Conservation (phyloP, 1,140 invertebrate genomes). For the Scaptomyza montana region DNA sequence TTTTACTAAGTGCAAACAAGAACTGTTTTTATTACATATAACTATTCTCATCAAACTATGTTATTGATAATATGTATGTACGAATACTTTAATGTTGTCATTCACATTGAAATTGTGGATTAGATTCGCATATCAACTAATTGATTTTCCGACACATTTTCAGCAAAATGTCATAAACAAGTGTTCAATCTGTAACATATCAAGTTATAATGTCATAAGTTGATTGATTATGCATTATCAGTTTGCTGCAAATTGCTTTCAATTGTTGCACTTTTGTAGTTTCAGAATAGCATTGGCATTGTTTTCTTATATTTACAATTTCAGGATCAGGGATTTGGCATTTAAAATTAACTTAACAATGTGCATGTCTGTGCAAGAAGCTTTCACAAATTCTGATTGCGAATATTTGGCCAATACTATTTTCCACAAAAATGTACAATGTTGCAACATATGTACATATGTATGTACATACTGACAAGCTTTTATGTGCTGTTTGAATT, state of each 20-base stretch:
- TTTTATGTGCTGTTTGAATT: neutral
- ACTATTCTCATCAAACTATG: too few species aligned
- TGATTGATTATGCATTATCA: constrained; percentile 28
- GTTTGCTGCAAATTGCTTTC: constrained; percentile 8
- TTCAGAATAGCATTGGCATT: too few species aligned
- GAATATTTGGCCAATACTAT: constrained; percentile 7
- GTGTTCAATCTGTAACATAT: neutral
- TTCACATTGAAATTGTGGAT: constrained; percentile 19
- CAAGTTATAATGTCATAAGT: constrained; percentile 1
- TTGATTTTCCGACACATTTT: constrained; percentile 51
- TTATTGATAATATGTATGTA: too few species aligned
- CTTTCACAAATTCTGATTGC: constrained; percentile 3
- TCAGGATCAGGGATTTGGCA: neutral
- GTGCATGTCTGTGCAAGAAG: neutral
- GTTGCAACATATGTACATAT: too few species aligned
- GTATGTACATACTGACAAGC: too few species aligned
- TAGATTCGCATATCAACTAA: constrained; percentile 34
- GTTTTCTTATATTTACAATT: neutral
- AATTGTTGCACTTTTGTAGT: constrained; percentile 11
- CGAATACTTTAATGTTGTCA: neutral
- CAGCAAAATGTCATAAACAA: constrained; percentile 17
- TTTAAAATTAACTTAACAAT: neutral
- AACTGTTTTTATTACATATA: too few species aligned
- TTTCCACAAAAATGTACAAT: constrained; percentile 25
- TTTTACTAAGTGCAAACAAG: too few species aligned